These are phyloP conservation scores for Endotricha flammealis DNA, from an alignment of 2,888 invertebrate genomes.

Conservation along the genomic window DNA sequence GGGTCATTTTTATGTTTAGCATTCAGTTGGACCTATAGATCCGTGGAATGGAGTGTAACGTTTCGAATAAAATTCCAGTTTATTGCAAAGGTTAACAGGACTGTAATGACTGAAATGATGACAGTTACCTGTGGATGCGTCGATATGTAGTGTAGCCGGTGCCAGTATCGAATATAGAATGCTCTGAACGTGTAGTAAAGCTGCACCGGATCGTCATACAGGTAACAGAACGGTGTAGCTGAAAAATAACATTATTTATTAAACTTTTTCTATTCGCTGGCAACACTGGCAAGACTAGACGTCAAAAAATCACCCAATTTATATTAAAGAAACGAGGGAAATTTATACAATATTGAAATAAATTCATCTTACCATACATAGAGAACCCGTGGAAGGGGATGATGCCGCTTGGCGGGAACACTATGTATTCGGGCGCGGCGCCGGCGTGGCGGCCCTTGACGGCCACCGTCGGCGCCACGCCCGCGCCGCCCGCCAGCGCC, in stretches of 20 bases:
- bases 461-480: slow-evolving; percentile 84
- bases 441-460: slow-evolving; percentile 84
- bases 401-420: slow-evolving; percentile 95
- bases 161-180: slow-evolving; percentile 94
- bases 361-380: slow-evolving; percentile 88
- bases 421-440: slow-evolving; percentile 83
- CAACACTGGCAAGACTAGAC: background rate
- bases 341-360: background rate
- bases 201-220: slow-evolving; percentile 91
- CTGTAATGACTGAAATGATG: background rate
- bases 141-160: slow-evolving; percentile 93
- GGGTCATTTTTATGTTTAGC: too few species aligned
- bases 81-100: too few species aligned
- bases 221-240: slow-evolving; percentile 97
- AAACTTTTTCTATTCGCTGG: background rate
- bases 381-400: slow-evolving; percentile 98
- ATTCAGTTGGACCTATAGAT: too few species aligned
- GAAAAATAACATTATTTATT: slow-evolving; percentile 30
- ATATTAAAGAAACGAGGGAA: too few species aligned
- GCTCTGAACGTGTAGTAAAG: slow-evolving; percentile 94
- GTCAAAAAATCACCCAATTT: too few species aligned
- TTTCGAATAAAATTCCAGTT: too few species aligned
- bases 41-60: too few species aligned
- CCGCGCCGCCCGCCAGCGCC: slow-evolving; percentile 79
- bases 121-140: slow-evolving; percentile 88